A percentile compares a stretch with the other conserved stretches of the same genome.
Evolutionary conservation across 2,113 vertebrate species (phyloP).

Genomic region (Chunga burmeisteri): DNA sequence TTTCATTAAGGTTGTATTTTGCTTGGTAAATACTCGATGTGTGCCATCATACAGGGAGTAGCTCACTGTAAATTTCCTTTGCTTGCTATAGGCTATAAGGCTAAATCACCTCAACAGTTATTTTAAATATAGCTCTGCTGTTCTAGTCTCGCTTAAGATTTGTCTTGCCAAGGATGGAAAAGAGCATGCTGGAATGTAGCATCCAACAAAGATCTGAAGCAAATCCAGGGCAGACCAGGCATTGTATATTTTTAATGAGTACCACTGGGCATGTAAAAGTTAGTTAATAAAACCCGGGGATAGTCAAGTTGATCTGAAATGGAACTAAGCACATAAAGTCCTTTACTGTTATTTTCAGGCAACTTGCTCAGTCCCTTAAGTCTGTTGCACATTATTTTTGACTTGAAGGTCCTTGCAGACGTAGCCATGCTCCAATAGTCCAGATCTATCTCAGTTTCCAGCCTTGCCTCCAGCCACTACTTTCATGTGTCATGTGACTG

Average conservation of each 20-base stretch:
- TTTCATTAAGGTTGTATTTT: not conserved
- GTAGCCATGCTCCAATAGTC: not conserved
- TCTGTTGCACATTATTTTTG: not conserved
- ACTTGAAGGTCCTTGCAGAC: not conserved
- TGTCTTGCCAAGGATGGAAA: not conserved
- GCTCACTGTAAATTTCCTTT: not conserved
- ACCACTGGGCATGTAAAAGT: not conserved
- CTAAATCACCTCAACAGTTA: not conserved
- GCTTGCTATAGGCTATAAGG: not conserved
- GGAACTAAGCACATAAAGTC: not conserved
- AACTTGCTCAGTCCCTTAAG: not conserved
- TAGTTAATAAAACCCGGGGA: not conserved
- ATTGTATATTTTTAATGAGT: not conserved
- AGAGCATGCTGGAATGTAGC: not conserved
- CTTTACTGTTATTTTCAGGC: not conserved
- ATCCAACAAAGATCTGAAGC: not conserved
- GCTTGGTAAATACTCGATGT: not conserved
- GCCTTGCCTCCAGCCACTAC: not conserved
- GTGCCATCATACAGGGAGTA: not conserved
- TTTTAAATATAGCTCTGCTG: not conserved
- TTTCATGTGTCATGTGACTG: not conserved
- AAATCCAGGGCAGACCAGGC: not conserved
- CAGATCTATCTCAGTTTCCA: not conserved
- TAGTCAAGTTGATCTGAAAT: not conserved
- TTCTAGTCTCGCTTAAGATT: not conserved